These are phyloP conservation scores for Panthera leo DNA, from an alignment of 2,113 vertebrate genomes.

Conservation along the genomic window DNA sequence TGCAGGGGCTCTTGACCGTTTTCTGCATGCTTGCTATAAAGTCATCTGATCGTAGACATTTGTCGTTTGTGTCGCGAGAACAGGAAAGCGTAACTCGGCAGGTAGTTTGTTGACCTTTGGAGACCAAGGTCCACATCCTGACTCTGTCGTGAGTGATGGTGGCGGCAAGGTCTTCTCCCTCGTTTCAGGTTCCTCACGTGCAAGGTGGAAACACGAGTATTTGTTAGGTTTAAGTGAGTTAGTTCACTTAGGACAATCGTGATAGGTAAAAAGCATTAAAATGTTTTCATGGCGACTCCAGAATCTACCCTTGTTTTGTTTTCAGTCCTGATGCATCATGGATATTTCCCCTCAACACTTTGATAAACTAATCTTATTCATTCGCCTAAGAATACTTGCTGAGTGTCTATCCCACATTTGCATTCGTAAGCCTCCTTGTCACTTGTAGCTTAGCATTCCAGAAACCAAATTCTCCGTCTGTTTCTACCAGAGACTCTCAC, in stretches of 20 bases:
- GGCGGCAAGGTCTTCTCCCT: neutral
- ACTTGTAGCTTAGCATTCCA: neutral
- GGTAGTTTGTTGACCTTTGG: neutral
- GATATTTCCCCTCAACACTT: neutral
- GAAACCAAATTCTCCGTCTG: neutral
- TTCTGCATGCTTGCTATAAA: neutral
- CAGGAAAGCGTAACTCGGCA: neutral
- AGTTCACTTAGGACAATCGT: neutral
- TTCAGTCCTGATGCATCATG: neutral
- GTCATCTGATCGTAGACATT: neutral
- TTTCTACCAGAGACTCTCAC: neutral
- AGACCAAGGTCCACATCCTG: neutral
- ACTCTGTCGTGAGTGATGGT: neutral
- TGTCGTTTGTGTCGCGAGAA: neutral
- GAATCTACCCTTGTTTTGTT: constrained; percentile 4
- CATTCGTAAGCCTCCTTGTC: neutral
- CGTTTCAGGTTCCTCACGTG: neutral
- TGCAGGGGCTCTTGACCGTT: neutral
- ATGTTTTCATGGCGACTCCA: neutral
- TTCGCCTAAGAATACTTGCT: neutral
- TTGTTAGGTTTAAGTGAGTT: neutral
- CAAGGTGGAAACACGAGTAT: neutral
- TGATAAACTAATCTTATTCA: neutral
- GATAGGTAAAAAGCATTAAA: neutral
- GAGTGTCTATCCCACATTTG: neutral